Evolutionary conservation across 2,888 invertebrate species (phyloP).

Genomic region (Clitarchus hookeri): DNA sequence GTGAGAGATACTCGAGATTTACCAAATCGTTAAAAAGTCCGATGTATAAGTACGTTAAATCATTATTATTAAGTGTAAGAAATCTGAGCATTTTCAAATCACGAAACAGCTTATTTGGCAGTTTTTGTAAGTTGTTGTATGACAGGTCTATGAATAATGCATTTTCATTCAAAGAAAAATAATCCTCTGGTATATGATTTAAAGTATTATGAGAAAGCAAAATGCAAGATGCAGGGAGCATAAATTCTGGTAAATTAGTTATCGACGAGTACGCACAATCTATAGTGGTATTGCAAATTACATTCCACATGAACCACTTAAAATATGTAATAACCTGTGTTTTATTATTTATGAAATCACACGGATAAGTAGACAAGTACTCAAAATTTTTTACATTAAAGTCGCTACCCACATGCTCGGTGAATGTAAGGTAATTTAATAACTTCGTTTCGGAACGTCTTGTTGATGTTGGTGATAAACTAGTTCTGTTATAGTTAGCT

Average conservation of each 20-base stretch:
- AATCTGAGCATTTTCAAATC: not conserved
- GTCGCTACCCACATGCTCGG: not conserved
- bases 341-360: not conserved
- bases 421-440: too few relatives aligned
- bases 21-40: not conserved
- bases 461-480: too few relatives aligned
- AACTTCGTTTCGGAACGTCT: too few relatives aligned
- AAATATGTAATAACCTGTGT: not conserved
- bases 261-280: not conserved
- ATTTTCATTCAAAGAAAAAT: not conserved
- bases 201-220: not conserved
- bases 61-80: not conserved
- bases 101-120: not conserved
- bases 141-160: not conserved
- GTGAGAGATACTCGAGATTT: not conserved
- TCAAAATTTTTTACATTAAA: not conserved
- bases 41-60: not conserved
- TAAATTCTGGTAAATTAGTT: not conserved
- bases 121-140: not conserved
- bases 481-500: too few relatives aligned
- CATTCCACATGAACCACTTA: not conserved
- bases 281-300: not conserved
- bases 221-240: not conserved
- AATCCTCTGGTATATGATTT: not conserved
- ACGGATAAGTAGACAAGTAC: not conserved